phyloP scores from a whole-genome alignment of 2,113 vertebrate species.

The Nyctibius bracteatus region DNA sequence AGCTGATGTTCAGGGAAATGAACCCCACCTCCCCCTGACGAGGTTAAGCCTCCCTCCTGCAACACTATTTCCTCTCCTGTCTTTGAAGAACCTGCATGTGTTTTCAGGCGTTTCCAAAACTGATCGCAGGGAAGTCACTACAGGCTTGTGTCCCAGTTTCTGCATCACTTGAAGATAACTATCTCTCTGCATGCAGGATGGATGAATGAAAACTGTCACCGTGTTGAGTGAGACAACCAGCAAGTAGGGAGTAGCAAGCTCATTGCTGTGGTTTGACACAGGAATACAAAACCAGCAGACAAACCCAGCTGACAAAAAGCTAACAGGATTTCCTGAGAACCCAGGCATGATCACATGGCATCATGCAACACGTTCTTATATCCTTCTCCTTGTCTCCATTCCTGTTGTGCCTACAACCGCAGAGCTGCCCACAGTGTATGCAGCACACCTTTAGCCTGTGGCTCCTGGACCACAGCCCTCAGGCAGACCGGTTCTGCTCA shows the following conservation, averaged over 20 bases:
- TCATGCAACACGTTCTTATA: background rate
- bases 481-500: background rate
- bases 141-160: background rate
- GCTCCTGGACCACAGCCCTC: background rate
- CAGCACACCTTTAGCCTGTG: background rate
- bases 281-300: background rate
- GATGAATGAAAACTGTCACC: background rate
- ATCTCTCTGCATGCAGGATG: background rate
- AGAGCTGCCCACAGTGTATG: background rate
- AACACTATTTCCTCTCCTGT: background rate
- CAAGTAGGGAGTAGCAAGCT: background rate
- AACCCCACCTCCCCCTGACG: background rate
- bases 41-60: background rate
- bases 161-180: background rate
- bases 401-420: background rate
- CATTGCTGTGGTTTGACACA: background rate
- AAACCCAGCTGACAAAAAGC: background rate
- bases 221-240: background rate
- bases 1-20: rapidly evolving
- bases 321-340: background rate
- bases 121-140: background rate
- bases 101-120: background rate
- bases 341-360: background rate
- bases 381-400: background rate
- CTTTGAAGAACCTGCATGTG: background rate